Evolutionary conservation across 2,113 vertebrate species (phyloP).

Genomic region (Macaca nemestrina): DNA sequence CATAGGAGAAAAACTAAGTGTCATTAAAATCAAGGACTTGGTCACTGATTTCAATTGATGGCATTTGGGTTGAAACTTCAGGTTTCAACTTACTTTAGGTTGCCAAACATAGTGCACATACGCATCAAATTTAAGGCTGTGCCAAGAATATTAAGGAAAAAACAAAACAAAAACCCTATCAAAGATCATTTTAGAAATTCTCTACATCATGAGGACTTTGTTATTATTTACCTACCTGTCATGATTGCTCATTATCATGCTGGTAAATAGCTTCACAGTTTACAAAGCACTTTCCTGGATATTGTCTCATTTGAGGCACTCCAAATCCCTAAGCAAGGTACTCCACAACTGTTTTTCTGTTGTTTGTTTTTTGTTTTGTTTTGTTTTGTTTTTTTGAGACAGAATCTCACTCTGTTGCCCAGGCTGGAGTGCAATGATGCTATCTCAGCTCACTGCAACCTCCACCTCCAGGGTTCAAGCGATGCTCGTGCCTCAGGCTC

Average conservation of each 20-base stretch:
- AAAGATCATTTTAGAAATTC: slow-evolving; percentile 13
- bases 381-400: too few relatives aligned
- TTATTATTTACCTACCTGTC: slow-evolving; percentile 31
- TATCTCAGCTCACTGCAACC: too few relatives aligned
- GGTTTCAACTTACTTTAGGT: neutral
- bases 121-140: neutral
- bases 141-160: neutral
- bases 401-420: too few relatives aligned
- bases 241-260: neutral
- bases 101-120: neutral
- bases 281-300: neutral
- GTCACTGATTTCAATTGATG: neutral
- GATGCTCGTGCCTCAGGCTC: too few relatives aligned
- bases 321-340: neutral
- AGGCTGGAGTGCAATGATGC: too few relatives aligned
- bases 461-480: too few relatives aligned
- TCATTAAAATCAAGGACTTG: slow-evolving; percentile 14
- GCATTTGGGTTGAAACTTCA: slow-evolving; percentile 13
- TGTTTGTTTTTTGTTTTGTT: too few relatives aligned
- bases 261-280: slow-evolving; percentile 19
- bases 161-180: neutral
- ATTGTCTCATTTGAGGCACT: neutral
- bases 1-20: neutral
- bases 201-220: neutral
- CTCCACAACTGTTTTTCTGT: too few relatives aligned